phyloP scores from a whole-genome alignment of 2,888 invertebrate species.

The Chymomyza caudatula region DNA sequence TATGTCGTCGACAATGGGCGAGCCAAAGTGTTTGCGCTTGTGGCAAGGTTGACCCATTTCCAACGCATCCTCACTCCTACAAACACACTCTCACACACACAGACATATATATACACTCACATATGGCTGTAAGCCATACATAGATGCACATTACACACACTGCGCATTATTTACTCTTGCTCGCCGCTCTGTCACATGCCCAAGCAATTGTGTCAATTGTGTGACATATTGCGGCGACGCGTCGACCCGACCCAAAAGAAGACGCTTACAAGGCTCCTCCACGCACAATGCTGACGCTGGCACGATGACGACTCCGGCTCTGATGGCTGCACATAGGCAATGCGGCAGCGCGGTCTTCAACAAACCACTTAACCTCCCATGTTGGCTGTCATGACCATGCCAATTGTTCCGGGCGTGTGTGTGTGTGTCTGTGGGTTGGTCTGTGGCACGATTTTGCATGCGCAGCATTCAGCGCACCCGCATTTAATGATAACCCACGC shows the following conservation, averaged over 20 bases:
- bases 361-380: constrained; percentile 9
- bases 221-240: constrained; percentile 20
- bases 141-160: not conserved
- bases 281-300: not conserved
- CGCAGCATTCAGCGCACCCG: not conserved
- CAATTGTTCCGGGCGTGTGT: constrained; percentile 20
- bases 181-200: not conserved
- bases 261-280: not conserved
- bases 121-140: not conserved
- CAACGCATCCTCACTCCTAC: not conserved
- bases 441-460: constrained; percentile 21
- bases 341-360: not conserved
- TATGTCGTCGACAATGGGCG: not conserved
- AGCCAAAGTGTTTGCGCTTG: constrained; percentile 9
- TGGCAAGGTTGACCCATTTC: constrained; percentile 1
- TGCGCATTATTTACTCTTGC: not conserved
- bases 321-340: too few relatives aligned
- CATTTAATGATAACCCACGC: not conserved
- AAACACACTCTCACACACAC: not conserved
- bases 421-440: constrained; percentile 9
- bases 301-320: not conserved
- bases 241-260: constrained; percentile 4
- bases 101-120: not conserved
- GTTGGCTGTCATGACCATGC: constrained; percentile 30
- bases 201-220: constrained; percentile 28